Base-by-base conservation (phyloP, 2,888 invertebrate species). In the Nomada goodeniana region DNA sequence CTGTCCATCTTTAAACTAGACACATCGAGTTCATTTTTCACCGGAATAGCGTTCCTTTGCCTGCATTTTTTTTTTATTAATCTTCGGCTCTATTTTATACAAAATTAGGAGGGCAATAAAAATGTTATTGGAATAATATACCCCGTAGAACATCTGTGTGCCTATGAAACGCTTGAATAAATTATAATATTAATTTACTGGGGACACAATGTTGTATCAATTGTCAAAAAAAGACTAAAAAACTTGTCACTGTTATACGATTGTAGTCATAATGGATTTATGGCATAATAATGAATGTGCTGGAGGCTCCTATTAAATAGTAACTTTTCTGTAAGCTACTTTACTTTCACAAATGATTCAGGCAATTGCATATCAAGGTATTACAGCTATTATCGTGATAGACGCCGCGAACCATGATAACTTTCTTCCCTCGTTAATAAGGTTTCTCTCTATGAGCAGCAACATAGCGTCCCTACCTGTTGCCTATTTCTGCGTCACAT, bases 21-120 rank as follows among this genome's bases (percentile, higher is more conserved):
- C 70, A 67, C 26, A n/a, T 11, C 9, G 20, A 29, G 69, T 67
- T 83, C 47, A 67, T 77, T 63, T 61, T 68, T 13, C 23, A 20
- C 11, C n/a, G 13, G n/a, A 47, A 44, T 50, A 23, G 11, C 13
- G 2, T 7, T 18, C 18, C 18, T 50, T n/a, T 36, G n/a, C 15
- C 7, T 36, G 10, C 2, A 36, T 57, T 57, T 61, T 26, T 18
- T 23, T 29, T 47, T 59, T 20, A 36, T 55, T 55, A 7, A 36
- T 36, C 36, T 36, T 7, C 36, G 36, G 36, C 36, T 36, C 7
- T 36, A 36, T 36, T 36, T 36, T 36, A 36, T 36, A 7, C 36
- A 36, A 36, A 9, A 36, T 36, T 7, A 36, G 36, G 5, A 36
- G 36, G 7, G 36, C 36, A 36, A 36, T 7, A 36, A 0, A 36